A percentile compares a stretch with the other conserved stretches of the same genome.
These are phyloP conservation scores for Balanococcus diminutus DNA, from an alignment of 2,888 invertebrate species.

Conservation along the genomic window DNA sequence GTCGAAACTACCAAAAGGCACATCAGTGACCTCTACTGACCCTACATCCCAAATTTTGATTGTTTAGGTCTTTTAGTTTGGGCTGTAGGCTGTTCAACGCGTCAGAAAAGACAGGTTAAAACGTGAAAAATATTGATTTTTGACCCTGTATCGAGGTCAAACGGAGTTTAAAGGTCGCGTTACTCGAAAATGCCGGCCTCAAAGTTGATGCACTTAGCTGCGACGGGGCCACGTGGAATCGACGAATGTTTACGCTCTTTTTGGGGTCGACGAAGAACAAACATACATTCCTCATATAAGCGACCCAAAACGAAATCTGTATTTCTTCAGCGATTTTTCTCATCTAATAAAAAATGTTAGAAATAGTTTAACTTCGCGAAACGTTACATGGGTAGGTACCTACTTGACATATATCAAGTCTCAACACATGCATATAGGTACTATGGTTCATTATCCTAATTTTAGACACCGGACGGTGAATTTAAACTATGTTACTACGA, in stretches of 20 bases:
- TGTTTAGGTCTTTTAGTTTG: no score
- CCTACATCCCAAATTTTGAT: no score
- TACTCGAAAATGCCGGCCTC: not conserved
- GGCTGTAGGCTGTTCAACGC: no score
- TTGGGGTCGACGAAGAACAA: not conserved
- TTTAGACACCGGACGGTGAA: not conserved
- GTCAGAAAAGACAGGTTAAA: no score
- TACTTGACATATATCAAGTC: not conserved
- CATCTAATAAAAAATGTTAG: not conserved
- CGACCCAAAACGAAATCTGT: not conserved
- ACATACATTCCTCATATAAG: not conserved
- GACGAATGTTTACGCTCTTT: not conserved
- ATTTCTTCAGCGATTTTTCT: not conserved
- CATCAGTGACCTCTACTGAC: no score
- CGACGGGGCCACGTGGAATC: not conserved
- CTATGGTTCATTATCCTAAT: not conserved
- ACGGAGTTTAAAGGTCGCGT: no score
- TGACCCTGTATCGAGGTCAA: no score
- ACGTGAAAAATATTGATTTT: no score
- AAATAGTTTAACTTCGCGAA: not conserved
- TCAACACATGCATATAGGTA: not conserved
- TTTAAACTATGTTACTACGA: not conserved
- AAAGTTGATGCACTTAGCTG: not conserved
- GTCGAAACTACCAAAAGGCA: no score
- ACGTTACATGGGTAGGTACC: not conserved